Percentiles rank a stretch among this genome's conserved stretches.
phyloP scores from a whole-genome alignment of 2,888 invertebrate genomes.

The Spodoptera littoralis region DNA sequence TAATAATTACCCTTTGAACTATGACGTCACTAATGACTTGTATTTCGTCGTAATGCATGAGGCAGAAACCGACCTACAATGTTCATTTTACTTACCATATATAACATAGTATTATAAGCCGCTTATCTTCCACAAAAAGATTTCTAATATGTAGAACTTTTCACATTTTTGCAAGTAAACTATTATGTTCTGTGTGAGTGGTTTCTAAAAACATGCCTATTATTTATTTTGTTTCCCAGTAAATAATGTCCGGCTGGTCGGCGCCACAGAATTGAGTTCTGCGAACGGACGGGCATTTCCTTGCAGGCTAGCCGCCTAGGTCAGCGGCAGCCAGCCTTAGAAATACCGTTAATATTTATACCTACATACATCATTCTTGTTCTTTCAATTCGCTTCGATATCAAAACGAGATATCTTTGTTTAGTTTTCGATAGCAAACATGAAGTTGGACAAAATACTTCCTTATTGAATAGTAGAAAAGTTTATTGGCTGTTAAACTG shows the following conservation, averaged over 20 bases:
- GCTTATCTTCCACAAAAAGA: slow-evolving; percentile 7
- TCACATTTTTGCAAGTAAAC: slow-evolving; percentile 48
- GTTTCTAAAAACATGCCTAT: slow-evolving; percentile 74
- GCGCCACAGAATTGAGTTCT: slow-evolving; percentile 83
- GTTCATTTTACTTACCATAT: no score
- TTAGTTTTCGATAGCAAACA: slow-evolving; percentile 4
- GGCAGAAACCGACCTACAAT: no score
- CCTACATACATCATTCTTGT: slow-evolving; percentile 64
- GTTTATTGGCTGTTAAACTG: no score
- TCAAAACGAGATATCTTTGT: slow-evolving; percentile 34
- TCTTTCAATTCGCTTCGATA: slow-evolving; percentile 51
- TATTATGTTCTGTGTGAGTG: slow-evolving; percentile 59
- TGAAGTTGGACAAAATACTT: no score
- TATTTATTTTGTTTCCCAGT: slow-evolving; percentile 81
- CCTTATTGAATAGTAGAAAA: no score
- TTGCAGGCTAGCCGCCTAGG: slow-evolving; percentile 77
- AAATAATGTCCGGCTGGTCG: slow-evolving; percentile 74
- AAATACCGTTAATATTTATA: slow-evolving; percentile 80
- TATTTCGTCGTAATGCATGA: slow-evolving; percentile 8
- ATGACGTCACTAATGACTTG: slow-evolving; percentile 22
- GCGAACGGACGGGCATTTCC: slow-evolving; percentile 79
- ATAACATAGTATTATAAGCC: not conserved
- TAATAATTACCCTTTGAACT: slow-evolving; percentile 47
- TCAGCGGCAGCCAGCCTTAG: slow-evolving; percentile 70
- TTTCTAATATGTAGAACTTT: slow-evolving; percentile 7